Evolutionary conservation across 2,888 invertebrate genomes (phyloP), one percentile per base, ranked within the genome.

Genomic region (Liopterus haemorrhoidalis): DNA sequence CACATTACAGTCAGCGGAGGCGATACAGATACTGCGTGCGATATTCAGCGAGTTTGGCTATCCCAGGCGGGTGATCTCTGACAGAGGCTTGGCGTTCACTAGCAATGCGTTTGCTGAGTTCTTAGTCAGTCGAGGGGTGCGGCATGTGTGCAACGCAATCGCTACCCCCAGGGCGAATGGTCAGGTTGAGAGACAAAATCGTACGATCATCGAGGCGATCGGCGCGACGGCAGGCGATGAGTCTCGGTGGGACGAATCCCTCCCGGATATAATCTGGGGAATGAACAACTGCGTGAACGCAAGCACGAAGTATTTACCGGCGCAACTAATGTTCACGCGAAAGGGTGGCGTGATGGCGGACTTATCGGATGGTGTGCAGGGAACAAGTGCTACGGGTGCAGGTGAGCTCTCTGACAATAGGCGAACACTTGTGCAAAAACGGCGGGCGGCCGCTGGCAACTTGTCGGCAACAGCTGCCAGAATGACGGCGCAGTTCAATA

Each of bases 211-310:
- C 9, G 56, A 59, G n/a, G 50, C 57, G 2, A 27, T 63, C 15
- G 49, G 42, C 41, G 38, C 59, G 4, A 53, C 54, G 35, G 56
- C 53, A 0, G 56, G 47, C 4, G 31, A 45, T 1, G 57, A 62
- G 11, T 50, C 51, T 25, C 49, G 31, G 5, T 61, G 62, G 62
- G 60, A 59, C 22, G 41, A 52, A 16, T 49, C 38, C 25, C 36
- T 62, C 4, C 56, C 53, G 14, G 42, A 46, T 0, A 44, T 60
- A 31, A 54, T 60, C 11, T 59, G 58, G 50, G 62, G 54, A 2
- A 43, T 61, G 5, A 62, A 60, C 55, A 59, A 39, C 56, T 55
- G 1, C n/a, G 15, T 48, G 1, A 55, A 57, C 27, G 52, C 50
- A 38, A 57, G 55, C 22, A 58, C 48, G 3, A 46, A 50, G 15